phyloP scores from a whole-genome alignment of 1,140 invertebrate species.

The Cotesia typhae region DNA sequence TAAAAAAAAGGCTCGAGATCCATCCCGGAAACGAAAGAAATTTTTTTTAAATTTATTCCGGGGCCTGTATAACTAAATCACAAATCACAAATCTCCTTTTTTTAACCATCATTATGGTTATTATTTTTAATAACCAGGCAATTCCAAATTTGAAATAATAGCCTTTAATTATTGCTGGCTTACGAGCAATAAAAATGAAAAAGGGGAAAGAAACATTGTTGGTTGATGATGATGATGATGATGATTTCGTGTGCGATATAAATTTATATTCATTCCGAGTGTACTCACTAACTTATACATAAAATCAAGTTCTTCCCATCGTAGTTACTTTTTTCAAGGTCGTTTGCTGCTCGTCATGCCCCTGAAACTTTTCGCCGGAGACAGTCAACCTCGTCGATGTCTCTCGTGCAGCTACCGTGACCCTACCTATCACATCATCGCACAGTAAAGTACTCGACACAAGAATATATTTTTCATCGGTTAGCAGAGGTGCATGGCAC shows the following conservation, averaged over 20 bases:
- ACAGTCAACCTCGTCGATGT: conserved; percentile 31
- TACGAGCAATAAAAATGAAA: background rate
- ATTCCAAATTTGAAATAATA: too few relatives aligned
- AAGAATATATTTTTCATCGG: background rate
- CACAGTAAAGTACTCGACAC: background rate
- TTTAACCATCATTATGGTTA: too few relatives aligned
- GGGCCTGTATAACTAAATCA: too few relatives aligned
- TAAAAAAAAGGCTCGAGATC: too few relatives aligned
- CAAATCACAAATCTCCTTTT: too few relatives aligned
- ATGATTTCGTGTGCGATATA: conserved; percentile 10
- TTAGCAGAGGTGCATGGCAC: conserved; percentile 1
- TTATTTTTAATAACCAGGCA: too few relatives aligned
- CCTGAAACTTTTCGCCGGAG: conserved; percentile 41
- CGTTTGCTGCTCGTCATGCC: conserved; percentile 39
- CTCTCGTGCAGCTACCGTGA: conserved; percentile 21
- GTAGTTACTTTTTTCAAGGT: conserved; percentile 46
- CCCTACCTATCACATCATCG: background rate
- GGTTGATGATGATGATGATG: background rate
- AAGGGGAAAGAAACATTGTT: background rate
- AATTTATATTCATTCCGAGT: too few relatives aligned
- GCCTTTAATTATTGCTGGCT: too few relatives aligned
- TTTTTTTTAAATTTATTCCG: too few relatives aligned
- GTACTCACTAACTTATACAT: background rate
- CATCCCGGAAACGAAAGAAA: too few relatives aligned
- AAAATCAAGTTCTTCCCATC: conserved; percentile 10